Percentiles rank a stretch among this genome's conserved stretches.
Evolutionary conservation across 1,140 invertebrate species (phyloP).

Genomic region (Phenacoccus solenopsis): DNA sequence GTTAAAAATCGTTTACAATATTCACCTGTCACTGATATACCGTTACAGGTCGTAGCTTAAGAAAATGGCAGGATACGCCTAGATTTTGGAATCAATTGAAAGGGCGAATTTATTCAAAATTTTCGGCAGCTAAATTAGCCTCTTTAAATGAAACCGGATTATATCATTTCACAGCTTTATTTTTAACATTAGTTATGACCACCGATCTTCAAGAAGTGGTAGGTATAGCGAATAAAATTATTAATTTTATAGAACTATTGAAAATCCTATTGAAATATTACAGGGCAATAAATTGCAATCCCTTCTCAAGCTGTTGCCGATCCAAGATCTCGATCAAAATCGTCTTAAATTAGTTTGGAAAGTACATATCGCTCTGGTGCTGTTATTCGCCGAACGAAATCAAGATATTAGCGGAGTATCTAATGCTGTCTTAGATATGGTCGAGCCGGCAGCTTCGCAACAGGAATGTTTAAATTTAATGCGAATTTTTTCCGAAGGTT

Average conservation of each 20-base stretch:
- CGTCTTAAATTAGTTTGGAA: conserved; percentile 31
- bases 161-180: conserved; percentile 37
- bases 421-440: conserved; percentile 27
- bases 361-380: conserved; percentile 33
- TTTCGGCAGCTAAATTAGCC: conserved; percentile 35
- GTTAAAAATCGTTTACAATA: background rate
- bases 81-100: conserved; percentile 38
- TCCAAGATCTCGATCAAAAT: background rate
- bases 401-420: conserved; percentile 29
- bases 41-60: background rate
- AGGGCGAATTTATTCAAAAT: conserved; percentile 38
- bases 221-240: conserved; percentile 23
- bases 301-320: background rate
- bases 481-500: conserved; percentile 33
- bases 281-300: conserved; percentile 17
- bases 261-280: background rate
- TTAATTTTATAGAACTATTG: background rate
- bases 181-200: conserved; percentile 36
- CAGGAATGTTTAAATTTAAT: conserved; percentile 33
- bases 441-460: conserved; percentile 30
- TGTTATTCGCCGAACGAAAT: conserved; percentile 32
- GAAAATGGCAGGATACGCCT: background rate
- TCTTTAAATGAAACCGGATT: conserved; percentile 35
- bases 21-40: background rate
- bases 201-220: conserved; percentile 35